These are phyloP conservation scores for Epizoanthus illoricatus DNA, from an alignment of 92 coral and sea anemone genomes.

Conservation along the genomic window DNA sequence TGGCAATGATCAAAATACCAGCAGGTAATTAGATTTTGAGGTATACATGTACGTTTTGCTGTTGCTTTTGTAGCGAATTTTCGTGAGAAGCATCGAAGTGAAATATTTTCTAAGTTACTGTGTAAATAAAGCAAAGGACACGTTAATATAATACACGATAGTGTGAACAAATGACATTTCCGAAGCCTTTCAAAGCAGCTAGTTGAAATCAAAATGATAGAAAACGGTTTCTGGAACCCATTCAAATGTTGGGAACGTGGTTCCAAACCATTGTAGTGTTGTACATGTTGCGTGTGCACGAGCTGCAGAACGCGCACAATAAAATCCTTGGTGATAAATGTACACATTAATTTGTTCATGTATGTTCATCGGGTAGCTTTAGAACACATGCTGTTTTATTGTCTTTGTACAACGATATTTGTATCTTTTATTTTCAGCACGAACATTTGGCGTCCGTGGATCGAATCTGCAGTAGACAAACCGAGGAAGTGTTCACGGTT, in stretches of 20 bases:
- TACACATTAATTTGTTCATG: neutral
- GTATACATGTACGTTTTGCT: no score
- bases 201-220: neutral
- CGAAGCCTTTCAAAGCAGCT: neutral
- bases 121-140: slow-evolving; percentile 22
- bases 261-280: no score
- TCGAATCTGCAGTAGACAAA: slow-evolving; percentile 28
- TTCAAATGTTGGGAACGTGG: neutral
- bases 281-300: no score
- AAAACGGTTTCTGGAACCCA: slow-evolving; percentile 8
- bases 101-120: neutral
- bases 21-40: slow-evolving; percentile 10
- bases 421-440: slow-evolving; percentile 25
- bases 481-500: slow-evolving; percentile 14
- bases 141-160: neutral
- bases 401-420: neutral
- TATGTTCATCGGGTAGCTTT: neutral
- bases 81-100: slow-evolving; percentile 18
- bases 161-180: neutral
- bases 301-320: neutral
- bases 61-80: neutral
- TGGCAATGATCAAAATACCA: neutral
- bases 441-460: slow-evolving; percentile 83
- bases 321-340: neutral
- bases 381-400: neutral